Conservation (phyloP, 2,797 vertebrate species). For the Cichlasoma orientale region DNA sequence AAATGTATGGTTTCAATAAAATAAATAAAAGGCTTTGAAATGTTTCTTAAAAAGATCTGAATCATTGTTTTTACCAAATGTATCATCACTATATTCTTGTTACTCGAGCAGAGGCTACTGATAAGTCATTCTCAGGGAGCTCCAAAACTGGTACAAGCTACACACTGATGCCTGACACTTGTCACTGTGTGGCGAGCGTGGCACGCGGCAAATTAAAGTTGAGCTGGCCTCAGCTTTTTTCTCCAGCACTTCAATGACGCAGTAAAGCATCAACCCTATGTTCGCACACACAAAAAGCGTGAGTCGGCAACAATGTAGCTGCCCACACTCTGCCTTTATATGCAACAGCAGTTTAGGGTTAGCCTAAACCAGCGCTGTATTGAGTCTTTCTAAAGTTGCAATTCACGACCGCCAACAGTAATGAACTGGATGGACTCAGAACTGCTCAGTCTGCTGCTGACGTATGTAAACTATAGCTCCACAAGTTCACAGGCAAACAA, state of each 20-base stretch:
- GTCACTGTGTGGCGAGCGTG: neutral
- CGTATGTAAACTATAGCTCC: neutral
- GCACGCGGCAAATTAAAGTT: neutral
- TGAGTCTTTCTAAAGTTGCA: neutral
- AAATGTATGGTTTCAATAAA: too few relatives aligned
- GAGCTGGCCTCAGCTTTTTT: neutral
- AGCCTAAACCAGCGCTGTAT: neutral
- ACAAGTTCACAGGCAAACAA: neutral
- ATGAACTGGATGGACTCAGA: neutral
- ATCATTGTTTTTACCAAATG: neutral
- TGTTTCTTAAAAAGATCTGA: too few relatives aligned
- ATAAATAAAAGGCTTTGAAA: too few relatives aligned
- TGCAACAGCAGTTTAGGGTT: neutral
- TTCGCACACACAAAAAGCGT: neutral
- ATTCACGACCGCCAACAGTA: neutral
- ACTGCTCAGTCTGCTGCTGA: neutral
- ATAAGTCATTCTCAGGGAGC: neutral
- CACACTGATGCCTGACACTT: neutral
- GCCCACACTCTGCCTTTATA: neutral
- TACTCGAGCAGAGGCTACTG: fast-evolving
- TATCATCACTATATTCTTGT: neutral
- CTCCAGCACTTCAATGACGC: neutral
- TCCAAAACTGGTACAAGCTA: neutral
- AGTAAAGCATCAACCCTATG: neutral
- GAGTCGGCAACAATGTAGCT: neutral